Conservation (phyloP, 2,113 vertebrate species). For the Meriones unguiculatus region DNA sequence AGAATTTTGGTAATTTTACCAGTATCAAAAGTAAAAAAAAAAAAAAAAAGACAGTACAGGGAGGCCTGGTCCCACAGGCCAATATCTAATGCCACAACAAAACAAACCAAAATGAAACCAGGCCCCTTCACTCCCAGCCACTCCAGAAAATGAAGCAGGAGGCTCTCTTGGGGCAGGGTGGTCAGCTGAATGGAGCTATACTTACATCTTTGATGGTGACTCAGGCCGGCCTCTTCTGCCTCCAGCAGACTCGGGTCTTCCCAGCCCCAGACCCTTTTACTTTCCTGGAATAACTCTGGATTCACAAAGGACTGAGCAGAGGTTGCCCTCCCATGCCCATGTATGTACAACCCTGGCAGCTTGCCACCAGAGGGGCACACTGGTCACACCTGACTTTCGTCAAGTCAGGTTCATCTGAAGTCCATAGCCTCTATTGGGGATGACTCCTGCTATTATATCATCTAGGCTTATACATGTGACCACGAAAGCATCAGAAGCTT, state of each 20-base stretch:
- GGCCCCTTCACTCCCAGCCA: not conserved
- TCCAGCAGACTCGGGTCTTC: not conserved
- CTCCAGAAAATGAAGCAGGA: not conserved
- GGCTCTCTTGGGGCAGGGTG: not conserved
- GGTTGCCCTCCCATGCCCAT: too few species aligned
- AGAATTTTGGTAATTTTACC: not conserved
- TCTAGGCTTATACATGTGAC: not conserved
- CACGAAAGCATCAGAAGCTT: not conserved
- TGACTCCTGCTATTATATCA: not conserved
- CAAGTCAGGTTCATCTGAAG: not conserved
- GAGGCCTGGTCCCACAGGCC: too few species aligned
- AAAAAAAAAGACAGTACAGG: not conserved
- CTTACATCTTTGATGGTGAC: slow-evolving; percentile 18
- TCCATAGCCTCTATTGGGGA: not conserved
- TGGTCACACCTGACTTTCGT: not conserved
- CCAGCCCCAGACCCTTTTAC: not conserved
- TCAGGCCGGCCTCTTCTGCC: not conserved
- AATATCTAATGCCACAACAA: not conserved
- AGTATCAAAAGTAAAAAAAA: not conserved
- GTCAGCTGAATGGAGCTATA: not conserved
- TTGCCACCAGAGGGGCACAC: not conserved
- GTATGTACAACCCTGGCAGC: not conserved
- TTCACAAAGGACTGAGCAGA: not conserved
- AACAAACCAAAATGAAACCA: not conserved
- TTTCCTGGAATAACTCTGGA: slow-evolving; percentile 27